phyloP scores from a whole-genome alignment of 2,888 invertebrate species.

The Temnothorax ravouxi region DNA sequence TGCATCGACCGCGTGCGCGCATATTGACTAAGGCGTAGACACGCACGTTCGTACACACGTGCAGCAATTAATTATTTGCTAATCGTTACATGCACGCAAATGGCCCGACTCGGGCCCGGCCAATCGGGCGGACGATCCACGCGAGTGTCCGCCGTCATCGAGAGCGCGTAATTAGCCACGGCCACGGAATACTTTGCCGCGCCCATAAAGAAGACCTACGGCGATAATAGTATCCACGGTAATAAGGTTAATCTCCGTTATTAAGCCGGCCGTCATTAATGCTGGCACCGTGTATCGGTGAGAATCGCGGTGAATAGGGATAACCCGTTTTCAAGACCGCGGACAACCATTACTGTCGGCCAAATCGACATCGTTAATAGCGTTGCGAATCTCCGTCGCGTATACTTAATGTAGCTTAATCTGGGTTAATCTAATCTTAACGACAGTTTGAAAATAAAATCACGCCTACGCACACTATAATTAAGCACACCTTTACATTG shows the following conservation, averaged over 20 bases:
- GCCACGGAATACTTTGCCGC: slow-evolving; percentile 34
- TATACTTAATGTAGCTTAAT: background rate
- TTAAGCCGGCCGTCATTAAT: slow-evolving; percentile 46
- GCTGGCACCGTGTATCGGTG: slow-evolving; percentile 31
- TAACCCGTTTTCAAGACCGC: slow-evolving; percentile 44
- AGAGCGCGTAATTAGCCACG: slow-evolving; percentile 34
- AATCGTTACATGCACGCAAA: slow-evolving; percentile 50
- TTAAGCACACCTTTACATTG: background rate
- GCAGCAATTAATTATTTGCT: slow-evolving; percentile 62
- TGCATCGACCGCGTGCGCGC: slow-evolving; percentile 24
- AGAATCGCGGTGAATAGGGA: slow-evolving; percentile 40
- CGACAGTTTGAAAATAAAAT: slow-evolving; percentile 1
- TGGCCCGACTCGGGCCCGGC: background rate
- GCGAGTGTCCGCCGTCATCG: slow-evolving; percentile 23
- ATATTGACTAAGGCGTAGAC: slow-evolving; percentile 39
- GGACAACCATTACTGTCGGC: slow-evolving; percentile 18
- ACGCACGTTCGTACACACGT: slow-evolving; percentile 55
- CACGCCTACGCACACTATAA: background rate
- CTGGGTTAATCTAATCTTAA: slow-evolving; percentile 25
- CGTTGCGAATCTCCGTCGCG: slow-evolving; percentile 6
- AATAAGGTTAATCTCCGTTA: slow-evolving; percentile 53
- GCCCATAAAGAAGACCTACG: slow-evolving; percentile 34
- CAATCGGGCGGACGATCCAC: slow-evolving; percentile 2
- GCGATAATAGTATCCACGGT: slow-evolving; percentile 35
- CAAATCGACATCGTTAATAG: slow-evolving; percentile 31